Evolutionary conservation across 1,140 invertebrate species (phyloP).

Genomic region (Bombus terrestris): DNA sequence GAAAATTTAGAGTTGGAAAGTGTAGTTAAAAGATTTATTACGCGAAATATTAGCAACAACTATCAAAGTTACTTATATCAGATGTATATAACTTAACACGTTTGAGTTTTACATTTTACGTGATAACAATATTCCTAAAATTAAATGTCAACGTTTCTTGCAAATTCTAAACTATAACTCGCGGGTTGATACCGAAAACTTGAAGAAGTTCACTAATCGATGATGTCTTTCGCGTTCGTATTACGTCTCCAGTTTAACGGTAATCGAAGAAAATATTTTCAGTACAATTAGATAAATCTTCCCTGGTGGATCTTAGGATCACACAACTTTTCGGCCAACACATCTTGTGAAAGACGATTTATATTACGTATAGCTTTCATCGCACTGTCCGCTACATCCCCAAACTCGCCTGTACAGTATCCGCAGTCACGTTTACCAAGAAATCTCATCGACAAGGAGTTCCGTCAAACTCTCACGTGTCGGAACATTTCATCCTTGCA

Average conservation of each 20-base stretch:
- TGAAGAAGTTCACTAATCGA: neutral
- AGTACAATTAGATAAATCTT: neutral
- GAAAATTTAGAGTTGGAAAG: neutral
- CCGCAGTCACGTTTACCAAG: conserved; percentile 24
- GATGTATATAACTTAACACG: neutral
- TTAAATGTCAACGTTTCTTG: neutral
- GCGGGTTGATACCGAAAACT: neutral
- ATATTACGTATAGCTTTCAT: neutral
- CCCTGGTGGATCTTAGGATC: neutral
- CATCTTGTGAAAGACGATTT: neutral
- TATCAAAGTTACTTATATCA: conserved; percentile 5
- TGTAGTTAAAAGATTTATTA: conserved; percentile 13
- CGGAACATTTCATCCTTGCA: conserved; percentile 32
- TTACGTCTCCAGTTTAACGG: neutral
- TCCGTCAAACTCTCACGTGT: conserved; percentile 16
- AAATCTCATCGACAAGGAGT: conserved; percentile 34
- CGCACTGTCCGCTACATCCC: neutral
- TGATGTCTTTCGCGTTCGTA: neutral
- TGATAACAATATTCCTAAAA: neutral
- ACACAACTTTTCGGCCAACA: no score
- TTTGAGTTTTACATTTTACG: neutral
- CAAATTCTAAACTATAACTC: neutral
- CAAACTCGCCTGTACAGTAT: neutral
- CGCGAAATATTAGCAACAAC: neutral
- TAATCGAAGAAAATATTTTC: neutral